Base-by-base conservation (phyloP, 1,140 invertebrate genomes). In the Micrasema longulum region DNA sequence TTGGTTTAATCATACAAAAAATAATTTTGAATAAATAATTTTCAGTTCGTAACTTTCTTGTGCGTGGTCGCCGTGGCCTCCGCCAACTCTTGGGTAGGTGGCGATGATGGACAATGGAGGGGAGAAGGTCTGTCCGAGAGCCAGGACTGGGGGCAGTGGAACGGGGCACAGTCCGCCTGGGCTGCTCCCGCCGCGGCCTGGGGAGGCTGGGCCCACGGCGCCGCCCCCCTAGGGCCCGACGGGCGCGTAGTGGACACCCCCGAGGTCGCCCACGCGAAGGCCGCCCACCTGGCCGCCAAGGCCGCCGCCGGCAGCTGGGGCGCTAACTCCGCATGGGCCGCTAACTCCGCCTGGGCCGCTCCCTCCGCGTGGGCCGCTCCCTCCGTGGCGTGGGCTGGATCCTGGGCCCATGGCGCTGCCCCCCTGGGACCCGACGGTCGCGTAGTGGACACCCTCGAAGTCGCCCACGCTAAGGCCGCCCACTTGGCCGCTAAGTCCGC, bases 231-330 rank as follows among this genome's bases (percentile, higher is more conserved):
- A n/a, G n/a, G n/a, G n/a, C n/a, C n/a, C n/a, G n/a, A n/a, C n/a
- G n/a, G n/a, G n/a, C n/a, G n/a, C n/a, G n/a, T n/a, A n/a, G n/a
- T n/a, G n/a, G n/a, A n/a, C n/a, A n/a, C n/a, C n/a, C n/a, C n/a
- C n/a, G n/a, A n/a, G n/a, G n/a, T n/a, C n/a, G n/a, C n/a, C n/a
- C n/a, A n/a, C n/a, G n/a, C n/a, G n/a, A n/a, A n/a, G n/a, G n/a
- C n/a, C 31, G 81, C 81, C 4, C 84, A 85, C 76, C 75, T 83
- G 14, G 71, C 80, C 41, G 73, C 73, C 20, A 57, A 71, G n/a
- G 65, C 69, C 31, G 50, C 55, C 20, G 85, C 85, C 74, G 0
- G 55, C 66, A 23, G 43, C 20, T 47, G 43, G 43, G 7, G 14
- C 4, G 45, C n/a, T n/a, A 12, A 35, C 7, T 4, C 26, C 2